phyloP scores from a whole-genome alignment of 2,113 vertebrate species.

The Brachyhypopomus gauderio region DNA sequence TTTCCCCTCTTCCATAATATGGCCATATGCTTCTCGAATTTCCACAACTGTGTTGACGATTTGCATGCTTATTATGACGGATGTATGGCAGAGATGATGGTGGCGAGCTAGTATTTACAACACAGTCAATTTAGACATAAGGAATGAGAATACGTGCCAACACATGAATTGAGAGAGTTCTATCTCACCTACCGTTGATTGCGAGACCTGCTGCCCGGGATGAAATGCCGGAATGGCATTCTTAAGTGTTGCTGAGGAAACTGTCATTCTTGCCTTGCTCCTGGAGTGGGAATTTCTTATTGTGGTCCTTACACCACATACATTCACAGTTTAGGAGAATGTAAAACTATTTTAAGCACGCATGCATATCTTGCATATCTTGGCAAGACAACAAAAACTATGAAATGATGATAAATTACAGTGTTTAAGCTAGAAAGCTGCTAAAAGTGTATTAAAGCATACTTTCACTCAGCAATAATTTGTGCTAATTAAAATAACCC shows the following conservation, averaged over 20 bases:
- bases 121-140: conserved; percentile 5
- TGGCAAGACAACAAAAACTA: conserved; percentile 1
- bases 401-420: background rate
- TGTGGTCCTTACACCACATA: background rate
- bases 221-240: conserved; percentile 17
- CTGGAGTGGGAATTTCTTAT: background rate
- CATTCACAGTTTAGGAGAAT: too few relatives aligned
- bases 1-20: conserved; percentile 29
- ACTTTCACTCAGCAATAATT: background rate
- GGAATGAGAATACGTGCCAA: conserved; percentile 4
- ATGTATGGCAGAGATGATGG: background rate
- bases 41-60: background rate
- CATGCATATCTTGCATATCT: background rate
- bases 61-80: conserved; percentile 34
- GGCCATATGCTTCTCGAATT: conserved; percentile 11
- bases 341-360: background rate
- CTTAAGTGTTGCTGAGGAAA: conserved; percentile 11
- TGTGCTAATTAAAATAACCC: background rate
- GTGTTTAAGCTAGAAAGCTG: background rate
- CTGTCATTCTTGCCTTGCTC: background rate
- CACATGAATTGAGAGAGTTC: conserved; percentile 19
- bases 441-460: background rate
- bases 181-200: conserved; percentile 14
- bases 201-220: background rate
- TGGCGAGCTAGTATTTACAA: background rate